Percentiles rank a stretch among this genome's conserved stretches.
phyloP scores from a whole-genome alignment of 2,797 vertebrate genomes.

The Podarcis siculus region DNA sequence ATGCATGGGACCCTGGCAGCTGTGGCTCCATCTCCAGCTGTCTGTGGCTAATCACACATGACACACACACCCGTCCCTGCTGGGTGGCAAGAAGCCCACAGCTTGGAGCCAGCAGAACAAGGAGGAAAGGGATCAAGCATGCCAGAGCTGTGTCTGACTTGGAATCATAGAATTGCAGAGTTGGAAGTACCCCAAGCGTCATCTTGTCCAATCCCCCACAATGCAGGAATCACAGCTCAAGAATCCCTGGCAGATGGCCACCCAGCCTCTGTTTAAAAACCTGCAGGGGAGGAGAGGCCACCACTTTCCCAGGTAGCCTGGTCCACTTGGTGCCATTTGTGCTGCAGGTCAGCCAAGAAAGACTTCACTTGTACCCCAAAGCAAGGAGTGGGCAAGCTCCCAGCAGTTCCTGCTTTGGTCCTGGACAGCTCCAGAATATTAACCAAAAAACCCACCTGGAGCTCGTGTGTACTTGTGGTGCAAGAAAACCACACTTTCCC shows the following conservation, averaged over 20 bases:
- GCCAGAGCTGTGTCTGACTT: neutral
- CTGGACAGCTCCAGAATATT: neutral
- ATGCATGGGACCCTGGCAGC: constrained; percentile 13
- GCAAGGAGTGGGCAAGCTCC: neutral
- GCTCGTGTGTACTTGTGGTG: too few species aligned
- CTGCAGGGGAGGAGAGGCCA: too few species aligned
- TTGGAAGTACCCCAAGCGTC: too few species aligned
- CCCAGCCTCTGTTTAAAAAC: too few species aligned
- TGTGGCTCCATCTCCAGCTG: constrained; percentile 37
- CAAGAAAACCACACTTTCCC: too few species aligned
- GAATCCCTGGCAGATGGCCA: too few species aligned
- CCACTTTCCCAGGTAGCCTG: too few species aligned
- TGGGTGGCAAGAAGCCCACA: neutral
- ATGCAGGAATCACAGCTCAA: too few species aligned
- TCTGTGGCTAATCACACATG: constrained; percentile 36
- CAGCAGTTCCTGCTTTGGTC: neutral
- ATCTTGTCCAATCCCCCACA: too few species aligned
- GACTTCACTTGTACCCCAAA: too few species aligned
- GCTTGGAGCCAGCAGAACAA: neutral
- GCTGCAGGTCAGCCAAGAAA: neutral
- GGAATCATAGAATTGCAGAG: too few species aligned
- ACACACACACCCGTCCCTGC: constrained; percentile 27
- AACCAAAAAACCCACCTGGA: neutral
- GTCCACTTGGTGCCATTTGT: neutral
- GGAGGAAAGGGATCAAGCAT: neutral